A percentile compares a stretch with the other conserved stretches of the same genome.
Conservation (phyloP, 2,113 vertebrate genomes). For the Caranx ignobilis region DNA sequence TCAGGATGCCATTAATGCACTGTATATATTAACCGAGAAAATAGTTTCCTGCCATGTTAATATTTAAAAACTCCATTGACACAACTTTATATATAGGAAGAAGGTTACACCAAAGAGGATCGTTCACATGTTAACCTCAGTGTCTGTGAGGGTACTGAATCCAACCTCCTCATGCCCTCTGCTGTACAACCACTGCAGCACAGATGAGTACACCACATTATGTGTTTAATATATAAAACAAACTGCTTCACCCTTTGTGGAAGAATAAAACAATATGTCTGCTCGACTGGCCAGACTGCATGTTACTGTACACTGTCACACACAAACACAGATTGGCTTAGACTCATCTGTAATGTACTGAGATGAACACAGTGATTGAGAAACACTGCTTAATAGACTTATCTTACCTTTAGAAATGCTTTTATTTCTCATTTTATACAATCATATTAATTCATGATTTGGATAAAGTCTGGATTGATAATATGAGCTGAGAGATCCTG, state of each 20-base stretch:
- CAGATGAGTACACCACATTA: not conserved
- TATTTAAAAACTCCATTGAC: no score
- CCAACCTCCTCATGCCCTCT: conserved; percentile 59
- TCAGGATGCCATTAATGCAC: no score
- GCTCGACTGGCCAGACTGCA: not conserved
- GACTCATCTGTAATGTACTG: not conserved
- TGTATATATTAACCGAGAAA: no score
- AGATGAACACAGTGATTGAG: not conserved
- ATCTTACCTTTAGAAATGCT: not conserved
- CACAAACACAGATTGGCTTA: not conserved
- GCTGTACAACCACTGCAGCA: conserved; percentile 35
- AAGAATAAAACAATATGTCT: not conserved
- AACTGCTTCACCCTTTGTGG: not conserved
- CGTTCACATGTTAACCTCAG: not conserved
- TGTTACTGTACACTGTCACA: not conserved
- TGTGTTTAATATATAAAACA: not conserved
- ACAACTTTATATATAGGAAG: no score
- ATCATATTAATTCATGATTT: no score
- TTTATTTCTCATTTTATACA: not conserved
- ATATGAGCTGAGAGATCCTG: not conserved
- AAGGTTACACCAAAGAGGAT: not conserved
- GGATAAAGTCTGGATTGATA: not conserved
- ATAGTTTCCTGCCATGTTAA: no score
- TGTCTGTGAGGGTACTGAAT: not conserved
- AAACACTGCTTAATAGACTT: not conserved